Evolutionary conservation across 1,140 invertebrate species (phyloP), one percentile per base, ranked within the genome.

Genomic region (Harlomillsia oculata): DNA sequence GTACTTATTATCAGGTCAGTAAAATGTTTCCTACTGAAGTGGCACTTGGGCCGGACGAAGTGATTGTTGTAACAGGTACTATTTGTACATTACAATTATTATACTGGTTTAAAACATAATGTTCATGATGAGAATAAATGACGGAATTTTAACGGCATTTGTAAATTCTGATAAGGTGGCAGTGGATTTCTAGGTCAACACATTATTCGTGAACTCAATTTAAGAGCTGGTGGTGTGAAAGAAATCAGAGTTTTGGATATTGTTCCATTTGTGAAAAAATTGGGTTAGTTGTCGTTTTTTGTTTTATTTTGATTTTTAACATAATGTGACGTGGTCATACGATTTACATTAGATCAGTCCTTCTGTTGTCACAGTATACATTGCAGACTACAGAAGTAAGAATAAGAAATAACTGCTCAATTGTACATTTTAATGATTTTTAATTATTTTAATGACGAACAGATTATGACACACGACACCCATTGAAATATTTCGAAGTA

Each of bases 121-220:
- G n/a, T n/a, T n/a, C n/a, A n/a, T n/a, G n/a, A n/a, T n/a, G n/a
- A n/a, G n/a, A n/a, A 30, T 48, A 25, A 16, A 6, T 37, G 2
- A 36, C 13, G 21, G 13, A 16, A 21, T 21, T 9, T 23, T 51
- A 51, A 34, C 46, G 26, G 13, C 20, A 13, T 50, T 39, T 56
- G 25, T n/a, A n/a, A 28, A 1, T 29, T 9, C 11, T 56, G 68
- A 70, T n/a, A n/a, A 70, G 82, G 81, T 34, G 79, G 78, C 9
- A 76, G 75, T 58, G 81, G 82, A 8, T 84, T 82, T 67, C 68
- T 83, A 26, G 82, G 81, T 8, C 79, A 82, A 63, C 80, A 82
- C 67, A 69, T 83, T 16, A 72, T 84, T 9, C 69, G 70, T 53
- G 72, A 76, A 48, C 67, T 81, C 8, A 74, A 82, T 56, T 65